Evolutionary conservation across 2,797 vertebrate genomes (phyloP), one percentile per base, ranked within the genome.

Genomic region (Pseudopleuronectes americanus): DNA sequence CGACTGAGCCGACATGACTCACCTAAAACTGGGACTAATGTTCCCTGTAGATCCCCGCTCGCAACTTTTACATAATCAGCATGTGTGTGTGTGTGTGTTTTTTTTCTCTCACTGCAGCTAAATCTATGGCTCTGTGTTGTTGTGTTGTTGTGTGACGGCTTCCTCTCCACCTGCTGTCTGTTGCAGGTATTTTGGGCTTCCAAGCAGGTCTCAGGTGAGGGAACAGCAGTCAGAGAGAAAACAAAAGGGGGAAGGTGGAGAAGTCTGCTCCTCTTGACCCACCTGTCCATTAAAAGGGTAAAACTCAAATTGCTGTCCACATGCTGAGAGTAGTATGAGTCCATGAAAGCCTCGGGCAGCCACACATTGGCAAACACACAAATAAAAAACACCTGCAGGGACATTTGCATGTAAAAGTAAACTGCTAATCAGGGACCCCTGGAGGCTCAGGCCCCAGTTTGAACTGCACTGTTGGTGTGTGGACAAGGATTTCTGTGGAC

Each of bases 111-210:
- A 66, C 3, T 33, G 58, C 76, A 73, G 67, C 72, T 77, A 76
- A 79, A 69, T 65, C 63, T 23, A 17, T 69, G 61, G 57, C 24
- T 57, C 21, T 10, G 33, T 70, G 69, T 57, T 33, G 64, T 58
- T 71, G 41, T 73, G 60, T 63, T 19, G 3, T 67, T 16, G 52
- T 48, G 47, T 69, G 73, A 58, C 24, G 59, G 57, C 26, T 31
- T 47, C 64, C 74, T 74, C 67, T 76, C 51, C 65, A 53, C 74
- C 68, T 62, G 54, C 77, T 21, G 49, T 87, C 74, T 85, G 83
- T 61, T 77, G 59, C 76, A 64, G 80, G 68, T 81, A 84, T 86
- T 90, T 88, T 74, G 21, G 59, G 76, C 79, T 88, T 73, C 83
- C 80, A 79, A 85, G 78, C 57, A 56, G 57, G 71, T 87, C 76